These are phyloP conservation scores for Battus philenor DNA, from an alignment of 1,140 invertebrate species.

Conservation along the genomic window DNA sequence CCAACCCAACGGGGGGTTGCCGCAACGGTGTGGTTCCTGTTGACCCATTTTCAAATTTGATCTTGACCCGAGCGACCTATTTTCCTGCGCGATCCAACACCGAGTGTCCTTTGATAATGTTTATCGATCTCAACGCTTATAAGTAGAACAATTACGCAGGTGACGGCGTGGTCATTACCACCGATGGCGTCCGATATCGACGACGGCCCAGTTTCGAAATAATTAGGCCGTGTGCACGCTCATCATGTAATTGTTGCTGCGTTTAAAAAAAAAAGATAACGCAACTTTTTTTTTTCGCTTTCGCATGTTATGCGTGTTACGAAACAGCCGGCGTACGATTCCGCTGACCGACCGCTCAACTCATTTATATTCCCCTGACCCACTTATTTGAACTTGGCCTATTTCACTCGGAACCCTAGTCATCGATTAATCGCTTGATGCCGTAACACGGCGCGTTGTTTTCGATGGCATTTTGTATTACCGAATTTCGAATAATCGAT, in stretches of 20 bases:
- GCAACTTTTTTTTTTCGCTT: neutral
- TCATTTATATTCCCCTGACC: constrained; percentile 53
- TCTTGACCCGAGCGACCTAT: constrained; percentile 46
- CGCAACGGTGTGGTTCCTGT: constrained; percentile 37
- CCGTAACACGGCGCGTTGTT: neutral
- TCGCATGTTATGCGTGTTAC: constrained; percentile 12
- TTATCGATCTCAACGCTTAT: constrained; percentile 1
- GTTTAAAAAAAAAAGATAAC: constrained; percentile 3
- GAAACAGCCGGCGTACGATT: constrained; percentile 35
- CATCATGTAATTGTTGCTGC: neutral
- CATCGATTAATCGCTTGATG: neutral
- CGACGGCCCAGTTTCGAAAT: too few species aligned
- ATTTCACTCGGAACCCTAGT: constrained; percentile 37
- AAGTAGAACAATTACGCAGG: neutral
- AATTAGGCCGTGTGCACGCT: too few species aligned
- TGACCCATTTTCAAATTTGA: constrained; percentile 52
- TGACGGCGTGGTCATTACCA: too few species aligned
- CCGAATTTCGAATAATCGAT: too few species aligned
- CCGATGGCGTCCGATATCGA: too few species aligned
- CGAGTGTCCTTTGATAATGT: neutral
- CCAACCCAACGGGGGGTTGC: constrained; percentile 9
- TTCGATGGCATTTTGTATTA: neutral
- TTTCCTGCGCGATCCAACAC: constrained; percentile 3
- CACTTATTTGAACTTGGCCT: constrained; percentile 60
- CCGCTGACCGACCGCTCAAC: constrained; percentile 35